Conservation (phyloP, 2,797 vertebrate species). For the Molossus molossus region DNA sequence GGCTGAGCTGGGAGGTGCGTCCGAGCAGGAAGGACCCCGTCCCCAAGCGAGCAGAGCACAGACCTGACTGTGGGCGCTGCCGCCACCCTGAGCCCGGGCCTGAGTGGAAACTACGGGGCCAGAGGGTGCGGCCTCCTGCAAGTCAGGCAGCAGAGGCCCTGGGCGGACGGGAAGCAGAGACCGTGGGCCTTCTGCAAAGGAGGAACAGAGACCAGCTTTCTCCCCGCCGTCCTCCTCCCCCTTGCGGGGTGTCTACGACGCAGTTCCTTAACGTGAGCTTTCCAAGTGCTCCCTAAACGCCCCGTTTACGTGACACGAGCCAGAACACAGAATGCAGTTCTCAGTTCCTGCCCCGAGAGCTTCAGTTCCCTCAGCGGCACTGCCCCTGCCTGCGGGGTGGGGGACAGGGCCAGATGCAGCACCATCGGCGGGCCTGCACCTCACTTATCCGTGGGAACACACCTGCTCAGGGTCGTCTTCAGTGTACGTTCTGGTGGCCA, state of each 20-base stretch:
- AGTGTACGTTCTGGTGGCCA: conserved; percentile 69
- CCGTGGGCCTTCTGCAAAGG: neutral
- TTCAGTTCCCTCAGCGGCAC: accelerated
- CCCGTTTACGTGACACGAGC: neutral
- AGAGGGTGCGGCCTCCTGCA: too few species aligned
- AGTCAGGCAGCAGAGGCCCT: too few species aligned
- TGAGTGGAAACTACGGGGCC: too few species aligned
- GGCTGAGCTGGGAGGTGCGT: too few species aligned
- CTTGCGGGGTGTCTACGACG: neutral
- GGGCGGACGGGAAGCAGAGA: too few species aligned
- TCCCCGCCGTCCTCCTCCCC: neutral
- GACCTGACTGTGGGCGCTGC: too few species aligned
- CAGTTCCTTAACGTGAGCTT: neutral
- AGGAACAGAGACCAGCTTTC: neutral
- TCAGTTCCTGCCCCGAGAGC: accelerated
- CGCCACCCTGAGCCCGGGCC: too few species aligned
- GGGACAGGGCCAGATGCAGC: accelerated
- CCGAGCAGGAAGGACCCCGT: too few species aligned
- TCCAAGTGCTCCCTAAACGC: neutral
- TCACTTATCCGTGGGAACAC: conserved; percentile 67
- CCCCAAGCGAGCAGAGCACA: too few species aligned
- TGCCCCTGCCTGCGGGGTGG: neutral
- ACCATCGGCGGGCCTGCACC: neutral
- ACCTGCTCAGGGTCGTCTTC: conserved; percentile 84
- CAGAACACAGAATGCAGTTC: neutral